phyloP scores from a whole-genome alignment of 2,113 vertebrate genomes.

The Orycteropus afer region DNA sequence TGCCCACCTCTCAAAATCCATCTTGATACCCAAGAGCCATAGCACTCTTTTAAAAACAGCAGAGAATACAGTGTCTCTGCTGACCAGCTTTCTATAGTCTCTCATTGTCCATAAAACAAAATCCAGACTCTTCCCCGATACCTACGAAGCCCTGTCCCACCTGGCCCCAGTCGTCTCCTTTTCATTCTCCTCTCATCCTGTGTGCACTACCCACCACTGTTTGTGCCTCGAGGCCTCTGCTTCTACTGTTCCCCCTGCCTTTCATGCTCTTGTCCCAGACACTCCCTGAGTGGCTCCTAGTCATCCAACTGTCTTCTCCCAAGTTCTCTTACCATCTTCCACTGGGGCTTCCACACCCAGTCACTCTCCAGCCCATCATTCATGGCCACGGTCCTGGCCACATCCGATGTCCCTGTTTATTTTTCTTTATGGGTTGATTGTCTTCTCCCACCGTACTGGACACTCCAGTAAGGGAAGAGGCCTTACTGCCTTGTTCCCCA shows the following conservation, averaged over 20 bases:
- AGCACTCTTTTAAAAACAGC: not conserved
- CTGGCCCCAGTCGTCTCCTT: not conserved
- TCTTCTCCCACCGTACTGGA: not conserved
- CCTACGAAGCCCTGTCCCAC: not conserved
- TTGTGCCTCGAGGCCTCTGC: not conserved
- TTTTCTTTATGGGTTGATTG: not conserved
- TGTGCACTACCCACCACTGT: not conserved
- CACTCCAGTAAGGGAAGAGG: not conserved
- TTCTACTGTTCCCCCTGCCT: not conserved
- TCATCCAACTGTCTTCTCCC: not conserved
- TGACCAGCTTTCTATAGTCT: not conserved
- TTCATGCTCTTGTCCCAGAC: not conserved
- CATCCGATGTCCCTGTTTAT: not conserved
- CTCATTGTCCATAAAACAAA: not conserved
- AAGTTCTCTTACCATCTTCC: not conserved
- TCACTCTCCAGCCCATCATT: not conserved
- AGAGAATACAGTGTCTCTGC: not conserved
- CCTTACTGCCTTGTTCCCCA: not conserved
- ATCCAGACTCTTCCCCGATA: not conserved
- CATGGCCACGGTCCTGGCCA: not conserved
- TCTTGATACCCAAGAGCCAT: not conserved
- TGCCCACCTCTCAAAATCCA: not conserved
- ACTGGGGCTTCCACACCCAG: too few relatives aligned
- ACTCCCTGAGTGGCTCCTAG: fast-evolving
- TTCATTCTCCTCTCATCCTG: not conserved